Base-by-base conservation (phyloP, 1,140 invertebrate genomes). In the Manduca sexta region DNA sequence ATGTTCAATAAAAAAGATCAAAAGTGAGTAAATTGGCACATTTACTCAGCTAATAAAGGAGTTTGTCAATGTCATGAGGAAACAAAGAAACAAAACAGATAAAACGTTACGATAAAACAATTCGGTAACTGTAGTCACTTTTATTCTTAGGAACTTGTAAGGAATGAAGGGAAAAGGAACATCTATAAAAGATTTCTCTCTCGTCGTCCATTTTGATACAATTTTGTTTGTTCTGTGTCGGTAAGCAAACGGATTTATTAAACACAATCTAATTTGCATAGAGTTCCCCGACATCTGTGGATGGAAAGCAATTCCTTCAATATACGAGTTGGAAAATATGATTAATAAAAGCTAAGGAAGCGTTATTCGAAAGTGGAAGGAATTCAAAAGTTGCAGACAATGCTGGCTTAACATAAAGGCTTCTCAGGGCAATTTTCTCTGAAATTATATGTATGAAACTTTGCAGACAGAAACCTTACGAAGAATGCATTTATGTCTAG, bases 391-490 rank as follows among this genome's bases (percentile, higher is more conserved):
- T 45, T 43, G 44, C 44, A 52, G 44, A 52, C 50, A 52, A 54
- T 54, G 35, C 42, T 30, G 31, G 40, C 41, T 49, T 49, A 35
- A 45, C 38, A 30, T 49, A 46, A 45, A 49, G 35, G 45, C 33
- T 48, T 49, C 42, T 35, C 31, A 49, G 33, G 42, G 46, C 44
- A 56, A 55, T 49, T 49, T 51, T 38, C 53, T 37, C 44, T 21
- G 34, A 43, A 50, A 52, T 45, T 51, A 48, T 56, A 52, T 35
- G 46, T 48, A 49, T 56, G 31, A 45, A 52, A 57, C 44, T 57
- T 57, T 26, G 26, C 45, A 52, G 49, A 57, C 49, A 48, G 49
- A 52, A 38, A 38, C 41, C 37, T 44, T 35, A 38, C 41, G 41
- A 49, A 49, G 49, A 52, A 52, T 52, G 49, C 49, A 52, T 49